These are phyloP conservation scores for Loris lydekkerianus DNA, from an alignment of 2,797 vertebrate genomes.

Conservation along the genomic window DNA sequence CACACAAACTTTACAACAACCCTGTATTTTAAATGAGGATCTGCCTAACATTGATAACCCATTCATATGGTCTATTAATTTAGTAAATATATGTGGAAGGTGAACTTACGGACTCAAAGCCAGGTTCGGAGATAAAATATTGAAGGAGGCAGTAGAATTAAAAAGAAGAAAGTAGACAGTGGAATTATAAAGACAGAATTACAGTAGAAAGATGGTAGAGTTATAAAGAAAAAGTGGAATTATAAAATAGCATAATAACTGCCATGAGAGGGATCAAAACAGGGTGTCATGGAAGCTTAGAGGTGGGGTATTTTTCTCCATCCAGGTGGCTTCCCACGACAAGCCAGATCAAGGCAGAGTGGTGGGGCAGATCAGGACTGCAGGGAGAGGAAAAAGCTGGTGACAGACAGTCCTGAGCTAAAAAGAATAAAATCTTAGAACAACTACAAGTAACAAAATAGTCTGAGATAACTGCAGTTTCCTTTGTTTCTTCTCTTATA, in stretches of 20 bases:
- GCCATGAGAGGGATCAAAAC: not conserved
- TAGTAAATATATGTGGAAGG: not conserved
- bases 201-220: not conserved
- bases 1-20: too few relatives aligned
- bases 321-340: not conserved
- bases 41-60: not conserved
- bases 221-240: constrained; percentile 32
- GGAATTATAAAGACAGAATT: not conserved
- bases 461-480: not conserved
- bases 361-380: not conserved
- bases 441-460: not conserved
- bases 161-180: not conserved
- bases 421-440: not conserved
- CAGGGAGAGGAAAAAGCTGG: not conserved
- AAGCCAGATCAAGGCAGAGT: not conserved
- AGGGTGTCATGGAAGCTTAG: not conserved
- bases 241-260: not conserved
- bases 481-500: not conserved
- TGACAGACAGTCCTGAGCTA: not conserved
- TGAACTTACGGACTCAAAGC: not conserved
- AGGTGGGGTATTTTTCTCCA: not conserved
- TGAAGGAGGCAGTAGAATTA: not conserved
- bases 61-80: not conserved
- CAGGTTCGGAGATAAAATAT: not conserved
- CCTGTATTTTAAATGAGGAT: not conserved